Conservation (phyloP, 1,140 invertebrate genomes). For the Musca vetustissima region DNA sequence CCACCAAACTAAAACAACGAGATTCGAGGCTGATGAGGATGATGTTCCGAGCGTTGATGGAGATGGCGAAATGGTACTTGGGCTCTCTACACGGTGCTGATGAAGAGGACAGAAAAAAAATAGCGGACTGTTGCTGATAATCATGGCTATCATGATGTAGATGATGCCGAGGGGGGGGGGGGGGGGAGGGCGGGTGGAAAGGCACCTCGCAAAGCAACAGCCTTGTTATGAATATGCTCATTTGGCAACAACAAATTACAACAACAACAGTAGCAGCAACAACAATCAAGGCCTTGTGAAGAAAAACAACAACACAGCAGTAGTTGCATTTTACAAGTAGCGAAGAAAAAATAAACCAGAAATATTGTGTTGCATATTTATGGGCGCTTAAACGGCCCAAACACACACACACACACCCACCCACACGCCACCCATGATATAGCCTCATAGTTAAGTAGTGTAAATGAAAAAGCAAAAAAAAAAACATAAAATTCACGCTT, state of each 20-base stretch:
- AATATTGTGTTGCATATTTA: slow-evolving; percentile 18
- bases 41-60: no score
- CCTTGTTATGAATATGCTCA: slow-evolving; percentile 17
- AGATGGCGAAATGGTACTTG: not conserved
- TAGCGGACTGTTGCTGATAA: not conserved
- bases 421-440: no score
- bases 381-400: not conserved
- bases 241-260: slow-evolving; percentile 7
- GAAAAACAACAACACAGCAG: not conserved
- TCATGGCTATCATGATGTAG: not conserved
- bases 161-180: not conserved
- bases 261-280: not conserved
- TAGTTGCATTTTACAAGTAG: not conserved
- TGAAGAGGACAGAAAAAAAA: slow-evolving; percentile 3
- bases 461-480: no score
- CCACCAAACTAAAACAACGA: no score
- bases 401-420: no score
- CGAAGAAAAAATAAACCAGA: not conserved
- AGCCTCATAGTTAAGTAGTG: no score
- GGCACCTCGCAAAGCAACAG: not conserved
- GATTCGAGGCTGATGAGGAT: no score
- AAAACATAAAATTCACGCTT: no score
- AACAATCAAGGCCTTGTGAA: slow-evolving; percentile 10
- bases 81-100: not conserved
- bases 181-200: not conserved